Percentiles rank a stretch among this genome's conserved stretches.
Evolutionary conservation across 2,113 vertebrate species (phyloP).

Genomic region (Nicator chloris): DNA sequence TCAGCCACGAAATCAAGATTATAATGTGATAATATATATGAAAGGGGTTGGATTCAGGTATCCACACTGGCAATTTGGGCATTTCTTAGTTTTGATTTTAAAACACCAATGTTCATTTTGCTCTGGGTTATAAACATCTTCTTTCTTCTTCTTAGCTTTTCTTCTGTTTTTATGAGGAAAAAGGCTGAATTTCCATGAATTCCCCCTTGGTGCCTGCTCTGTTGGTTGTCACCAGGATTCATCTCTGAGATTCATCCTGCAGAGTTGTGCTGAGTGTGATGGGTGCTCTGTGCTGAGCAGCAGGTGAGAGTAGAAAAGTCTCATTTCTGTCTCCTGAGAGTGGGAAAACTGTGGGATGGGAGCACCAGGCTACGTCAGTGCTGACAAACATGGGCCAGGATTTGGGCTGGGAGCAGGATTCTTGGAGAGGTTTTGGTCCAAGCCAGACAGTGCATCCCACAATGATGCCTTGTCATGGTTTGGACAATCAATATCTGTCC

Average conservation of each 20-base stretch:
- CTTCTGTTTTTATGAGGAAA: background rate
- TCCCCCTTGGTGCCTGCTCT: background rate
- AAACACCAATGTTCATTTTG: background rate
- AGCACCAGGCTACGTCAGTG: background rate
- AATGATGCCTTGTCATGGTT: background rate
- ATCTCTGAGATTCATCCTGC: background rate
- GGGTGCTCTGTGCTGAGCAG: background rate
- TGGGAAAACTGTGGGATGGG: background rate
- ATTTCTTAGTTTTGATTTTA: background rate
- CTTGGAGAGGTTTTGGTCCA: background rate
- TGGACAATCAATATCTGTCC: background rate
- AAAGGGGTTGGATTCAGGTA: background rate
- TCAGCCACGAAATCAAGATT: background rate
- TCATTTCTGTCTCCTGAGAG: background rate
- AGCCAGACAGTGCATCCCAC: background rate
- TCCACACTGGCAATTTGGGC: background rate
- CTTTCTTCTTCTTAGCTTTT: background rate
- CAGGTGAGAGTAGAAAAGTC: background rate
- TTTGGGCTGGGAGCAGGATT: background rate
- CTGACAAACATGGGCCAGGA: fast-evolving
- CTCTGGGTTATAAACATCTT: background rate
- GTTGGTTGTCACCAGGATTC: background rate
- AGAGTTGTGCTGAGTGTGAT: background rate
- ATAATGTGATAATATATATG: background rate
- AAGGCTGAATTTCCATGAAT: background rate